Evolutionary conservation across 2,797 vertebrate species (phyloP), one percentile per base, ranked within the genome.

Genomic region (Sandelia bainsii): DNA sequence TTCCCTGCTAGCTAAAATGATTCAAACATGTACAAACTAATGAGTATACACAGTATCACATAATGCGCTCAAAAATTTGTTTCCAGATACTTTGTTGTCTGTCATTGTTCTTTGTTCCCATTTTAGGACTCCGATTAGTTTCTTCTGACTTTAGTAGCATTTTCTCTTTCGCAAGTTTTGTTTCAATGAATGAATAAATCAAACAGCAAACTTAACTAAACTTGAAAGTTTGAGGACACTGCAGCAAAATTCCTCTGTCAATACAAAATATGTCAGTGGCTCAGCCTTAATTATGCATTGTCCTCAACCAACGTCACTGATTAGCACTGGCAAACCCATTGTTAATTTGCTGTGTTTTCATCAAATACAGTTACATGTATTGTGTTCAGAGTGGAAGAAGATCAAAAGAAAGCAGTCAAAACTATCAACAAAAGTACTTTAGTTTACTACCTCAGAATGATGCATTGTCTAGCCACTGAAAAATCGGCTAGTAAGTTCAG

Each of bases 401-500:
- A 50, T 62, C 27, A 39, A 63, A 50, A 62, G 32, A 17, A 19
- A 2, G 23, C 8, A 16, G 12, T 32, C 39, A 63, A 25, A 72
- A 25, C 14, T 32, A 27, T 68, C 20, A 52, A 19, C 32, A 68
- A 50, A 66, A 23, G 22, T 64, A 34, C 51, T 60, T 74, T 61
- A 19, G 14, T 56, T 68, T 50, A 49, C 37, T 39, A 32, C 25
- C 53, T 54, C 39, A 63, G 42, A 72, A 69, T 67, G 51, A 78
- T 45, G 69, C 83, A 69, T 71, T 1, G 44, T 81, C 71, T 77
- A 68, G 69, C 69, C 72, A 17, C 53, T 54, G 60, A 39, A 39
- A 44, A 40, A 34, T 51, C 16, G 37, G 45, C 40, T 40, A 37
- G 48, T 20, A 53, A 34, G 32, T 37, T 39, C 49, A 23, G 17